Evolutionary conservation across 2,888 invertebrate species (phyloP).

Genomic region (Ceratothoa steindachneri): DNA sequence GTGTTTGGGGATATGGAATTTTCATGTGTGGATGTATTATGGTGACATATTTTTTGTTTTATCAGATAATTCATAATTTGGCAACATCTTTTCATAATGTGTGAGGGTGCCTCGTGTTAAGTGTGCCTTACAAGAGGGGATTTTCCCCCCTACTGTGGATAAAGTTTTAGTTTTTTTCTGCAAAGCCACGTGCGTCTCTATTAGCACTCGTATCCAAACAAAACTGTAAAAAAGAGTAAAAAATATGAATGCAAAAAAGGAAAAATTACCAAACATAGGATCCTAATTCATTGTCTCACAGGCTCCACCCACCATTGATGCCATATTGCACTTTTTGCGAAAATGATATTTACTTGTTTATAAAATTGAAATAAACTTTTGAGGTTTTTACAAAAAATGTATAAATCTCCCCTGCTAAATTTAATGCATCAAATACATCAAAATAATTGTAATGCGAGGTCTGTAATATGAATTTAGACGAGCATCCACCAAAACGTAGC

Average conservation of each 20-base stretch:
- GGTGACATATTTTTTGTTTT: no score
- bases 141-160: neutral
- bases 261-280: neutral
- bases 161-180: neutral
- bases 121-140: neutral
- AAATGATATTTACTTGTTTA: no score
- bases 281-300: neutral
- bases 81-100: neutral
- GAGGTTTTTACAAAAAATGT: no score
- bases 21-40: no score
- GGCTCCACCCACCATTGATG: neutral
- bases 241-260: neutral
- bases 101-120: neutral
- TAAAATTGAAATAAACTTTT: no score
- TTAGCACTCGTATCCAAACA: neutral
- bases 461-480: no score
- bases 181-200: neutral
- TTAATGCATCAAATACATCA: no score
- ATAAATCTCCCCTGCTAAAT: no score
- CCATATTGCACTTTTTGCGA: neutral
- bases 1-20: no score
- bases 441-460: no score
- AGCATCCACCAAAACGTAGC: no score
- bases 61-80: no score
- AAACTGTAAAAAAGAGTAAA: neutral